phyloP scores from a whole-genome alignment of 92 coral and sea anemone species.

The Metridium senile region DNA sequence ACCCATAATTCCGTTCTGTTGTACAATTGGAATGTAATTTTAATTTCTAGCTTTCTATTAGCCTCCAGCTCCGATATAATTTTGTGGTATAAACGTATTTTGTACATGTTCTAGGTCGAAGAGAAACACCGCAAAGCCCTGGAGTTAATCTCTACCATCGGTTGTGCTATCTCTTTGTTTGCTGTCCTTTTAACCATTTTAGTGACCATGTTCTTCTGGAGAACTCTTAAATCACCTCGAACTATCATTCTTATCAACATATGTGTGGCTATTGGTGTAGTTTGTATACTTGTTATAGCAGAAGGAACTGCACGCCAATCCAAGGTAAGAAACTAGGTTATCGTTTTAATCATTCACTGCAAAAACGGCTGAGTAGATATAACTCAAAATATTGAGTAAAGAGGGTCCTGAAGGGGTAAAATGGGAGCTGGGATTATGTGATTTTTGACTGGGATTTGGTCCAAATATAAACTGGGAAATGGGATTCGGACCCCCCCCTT shows the following conservation, averaged over 20 bases:
- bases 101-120: constrained; percentile 24
- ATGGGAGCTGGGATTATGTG: no score
- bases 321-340: constrained; percentile 44
- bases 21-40: no score
- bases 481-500: no score
- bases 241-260: constrained; percentile 75
- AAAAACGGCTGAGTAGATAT: no score
- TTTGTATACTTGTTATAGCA: constrained; percentile 73
- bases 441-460: no score
- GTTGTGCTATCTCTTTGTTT: constrained; percentile 85
- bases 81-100: no score
- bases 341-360: not conserved
- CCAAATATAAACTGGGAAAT: no score
- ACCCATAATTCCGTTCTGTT: no score
- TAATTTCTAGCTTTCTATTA: no score
- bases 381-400: no score
- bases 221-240: constrained; percentile 68
- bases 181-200: constrained; percentile 79
- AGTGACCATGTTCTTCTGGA: constrained; percentile 75
- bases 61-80: no score
- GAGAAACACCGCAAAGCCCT: constrained; percentile 56
- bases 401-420: no score
- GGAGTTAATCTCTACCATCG: constrained; percentile 82
- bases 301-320: constrained; percentile 83
- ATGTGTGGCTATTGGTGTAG: constrained; percentile 78